Conservation (phyloP, 92 coral and sea anemone species). For the Anthopleura xanthogrammica region DNA sequence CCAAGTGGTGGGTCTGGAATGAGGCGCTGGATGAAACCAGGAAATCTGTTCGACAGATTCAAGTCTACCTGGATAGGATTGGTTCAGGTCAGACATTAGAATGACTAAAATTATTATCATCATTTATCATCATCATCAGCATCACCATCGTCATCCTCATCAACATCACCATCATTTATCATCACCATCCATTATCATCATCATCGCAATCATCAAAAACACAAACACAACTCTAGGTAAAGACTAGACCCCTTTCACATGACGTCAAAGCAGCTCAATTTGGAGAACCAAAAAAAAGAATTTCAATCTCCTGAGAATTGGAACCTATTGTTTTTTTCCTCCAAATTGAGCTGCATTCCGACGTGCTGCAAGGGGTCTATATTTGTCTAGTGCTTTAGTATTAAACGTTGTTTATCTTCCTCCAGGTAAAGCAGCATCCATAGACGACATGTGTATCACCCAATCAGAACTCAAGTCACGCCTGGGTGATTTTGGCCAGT, state of each 20-base stretch:
- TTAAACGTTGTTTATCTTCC: background rate
- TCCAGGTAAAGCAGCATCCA: slow-evolving; percentile 87
- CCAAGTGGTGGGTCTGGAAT: slow-evolving; percentile 99
- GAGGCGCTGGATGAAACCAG: slow-evolving; percentile 84
- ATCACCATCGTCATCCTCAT: background rate
- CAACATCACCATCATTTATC: background rate
- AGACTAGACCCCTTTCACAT: no score
- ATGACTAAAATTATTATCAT: background rate
- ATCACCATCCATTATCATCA: background rate
- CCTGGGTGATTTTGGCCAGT: slow-evolving; percentile 88
- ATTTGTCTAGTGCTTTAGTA: no score
- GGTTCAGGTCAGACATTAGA: slow-evolving; percentile 57
- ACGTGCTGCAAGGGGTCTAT: no score
- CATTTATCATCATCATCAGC: background rate
- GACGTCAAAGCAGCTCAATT: no score
- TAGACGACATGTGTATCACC: slow-evolving; percentile 95
- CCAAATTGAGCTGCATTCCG: no score
- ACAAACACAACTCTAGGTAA: background rate
- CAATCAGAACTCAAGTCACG: slow-evolving; percentile 81
- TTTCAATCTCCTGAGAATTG: no score
- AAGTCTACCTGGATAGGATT: slow-evolving; percentile 77
- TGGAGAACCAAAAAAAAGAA: no score
- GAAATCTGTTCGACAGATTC: slow-evolving; percentile 84
- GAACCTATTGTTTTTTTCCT: no score
- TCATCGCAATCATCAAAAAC: background rate